Percentiles rank a stretch among this genome's conserved stretches.
Evolutionary conservation across 1,140 invertebrate species (phyloP).

Genomic region (Bombus terrestris): DNA sequence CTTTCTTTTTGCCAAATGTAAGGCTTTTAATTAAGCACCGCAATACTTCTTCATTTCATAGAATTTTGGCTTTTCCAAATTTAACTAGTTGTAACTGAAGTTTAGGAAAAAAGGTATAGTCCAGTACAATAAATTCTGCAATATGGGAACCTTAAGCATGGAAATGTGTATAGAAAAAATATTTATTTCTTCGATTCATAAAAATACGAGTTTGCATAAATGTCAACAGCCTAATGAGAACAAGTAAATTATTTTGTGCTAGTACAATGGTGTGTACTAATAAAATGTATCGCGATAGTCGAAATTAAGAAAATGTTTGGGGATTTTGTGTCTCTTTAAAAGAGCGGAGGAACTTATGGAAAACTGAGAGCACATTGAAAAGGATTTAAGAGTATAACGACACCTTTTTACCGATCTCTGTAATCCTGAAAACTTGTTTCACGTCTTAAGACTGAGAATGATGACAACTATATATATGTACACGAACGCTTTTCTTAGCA

Average conservation of each 20-base stretch:
- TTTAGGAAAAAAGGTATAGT: not conserved
- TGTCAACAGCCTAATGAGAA: too few relatives aligned
- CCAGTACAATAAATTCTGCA: not conserved
- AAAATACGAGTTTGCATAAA: too few relatives aligned
- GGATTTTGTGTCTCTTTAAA: not conserved
- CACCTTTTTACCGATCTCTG: not conserved
- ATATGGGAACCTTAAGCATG: not conserved
- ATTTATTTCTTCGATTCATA: too few relatives aligned
- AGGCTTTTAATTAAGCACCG: not conserved
- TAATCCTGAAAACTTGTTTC: not conserved
- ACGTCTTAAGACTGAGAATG: not conserved
- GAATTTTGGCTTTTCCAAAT: not conserved
- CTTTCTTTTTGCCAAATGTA: not conserved
- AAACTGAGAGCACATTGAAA: not conserved
- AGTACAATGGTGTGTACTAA: too few relatives aligned
- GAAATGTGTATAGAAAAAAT: too few relatives aligned
- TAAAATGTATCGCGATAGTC: not conserved
- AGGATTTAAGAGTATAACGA: constrained; percentile 9
- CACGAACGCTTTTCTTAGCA: not conserved
- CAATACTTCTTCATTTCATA: not conserved
- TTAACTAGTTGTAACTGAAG: not conserved
- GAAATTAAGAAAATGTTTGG: not conserved
- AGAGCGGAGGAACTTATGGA: not conserved
- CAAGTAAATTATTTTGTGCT: too few relatives aligned
- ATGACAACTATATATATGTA: not conserved